Conservation (phyloP, 2,797 vertebrate genomes). For the Halcyon smyrnensis region DNA sequence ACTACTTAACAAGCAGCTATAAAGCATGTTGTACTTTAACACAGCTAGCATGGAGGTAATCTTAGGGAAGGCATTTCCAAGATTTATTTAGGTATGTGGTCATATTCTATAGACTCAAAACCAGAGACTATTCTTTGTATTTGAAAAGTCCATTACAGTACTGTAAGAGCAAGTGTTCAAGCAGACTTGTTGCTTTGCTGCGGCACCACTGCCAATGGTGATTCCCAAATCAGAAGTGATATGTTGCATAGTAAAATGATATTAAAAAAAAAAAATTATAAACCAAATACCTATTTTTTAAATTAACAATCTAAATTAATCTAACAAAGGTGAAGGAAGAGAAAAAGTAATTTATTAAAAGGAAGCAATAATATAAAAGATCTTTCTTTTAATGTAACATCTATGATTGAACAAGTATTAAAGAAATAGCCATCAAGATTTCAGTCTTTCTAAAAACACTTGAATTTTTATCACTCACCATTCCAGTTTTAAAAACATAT, state of each 20-base stretch:
- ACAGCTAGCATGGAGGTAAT: not conserved
- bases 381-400: not conserved
- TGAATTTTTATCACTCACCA: conserved; percentile 79
- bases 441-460: not conserved
- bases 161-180: not conserved
- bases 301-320: not conserved
- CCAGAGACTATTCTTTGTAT: not conserved
- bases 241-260: not conserved
- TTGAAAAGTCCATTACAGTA: not conserved
- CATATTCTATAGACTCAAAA: not conserved
- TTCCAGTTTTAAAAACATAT: conserved; percentile 88
- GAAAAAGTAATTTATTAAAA: not conserved
- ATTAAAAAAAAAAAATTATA: not conserved
- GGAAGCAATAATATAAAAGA: too few relatives aligned
- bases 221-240: not conserved
- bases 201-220: not conserved
- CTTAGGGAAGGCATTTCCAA: not conserved
- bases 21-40: accelerated
- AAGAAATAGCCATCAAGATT: not conserved
- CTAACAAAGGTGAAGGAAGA: not conserved
- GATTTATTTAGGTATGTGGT: not conserved
- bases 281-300: not conserved
- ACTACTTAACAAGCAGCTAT: not conserved
- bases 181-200: not conserved
- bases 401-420: not conserved